Evolutionary conservation across 1,140 invertebrate genomes (phyloP).

Genomic region (Stenopsyche tienmushanensis): DNA sequence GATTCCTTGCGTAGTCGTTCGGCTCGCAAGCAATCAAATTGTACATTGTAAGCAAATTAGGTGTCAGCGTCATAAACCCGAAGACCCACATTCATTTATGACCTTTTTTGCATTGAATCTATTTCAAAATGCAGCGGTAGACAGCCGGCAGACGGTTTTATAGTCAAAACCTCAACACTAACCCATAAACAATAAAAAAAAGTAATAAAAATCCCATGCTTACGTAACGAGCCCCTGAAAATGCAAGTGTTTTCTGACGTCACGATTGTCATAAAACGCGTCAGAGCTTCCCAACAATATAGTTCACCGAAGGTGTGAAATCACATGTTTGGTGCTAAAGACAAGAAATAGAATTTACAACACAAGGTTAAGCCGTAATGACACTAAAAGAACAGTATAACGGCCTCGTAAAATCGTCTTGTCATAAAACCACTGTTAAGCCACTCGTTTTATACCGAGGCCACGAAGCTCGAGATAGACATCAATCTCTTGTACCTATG

Average conservation of each 20-base stretch:
- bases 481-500: slow-evolving; percentile 23
- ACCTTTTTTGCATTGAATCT: slow-evolving; percentile 4
- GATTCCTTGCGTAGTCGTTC: too few species aligned
- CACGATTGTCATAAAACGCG: slow-evolving; percentile 35
- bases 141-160: slow-evolving; percentile 40
- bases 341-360: slow-evolving; percentile 34
- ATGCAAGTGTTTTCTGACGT: slow-evolving; percentile 41
- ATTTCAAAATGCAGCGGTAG: slow-evolving; percentile 23
- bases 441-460: slow-evolving; percentile 10
- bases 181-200: slow-evolving; percentile 42
- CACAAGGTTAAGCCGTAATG: slow-evolving; percentile 40
- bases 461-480: slow-evolving; percentile 8
- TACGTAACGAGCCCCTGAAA: slow-evolving; percentile 40
- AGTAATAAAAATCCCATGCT: slow-evolving; percentile 38
- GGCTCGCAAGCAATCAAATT: too few species aligned
- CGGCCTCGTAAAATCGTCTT: slow-evolving; percentile 40
- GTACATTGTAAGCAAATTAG: too few species aligned
- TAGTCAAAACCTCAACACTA: slow-evolving; percentile 37
- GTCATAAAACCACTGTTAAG: slow-evolving; percentile 38
- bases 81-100: slow-evolving; percentile 15
- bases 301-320: slow-evolving; percentile 22
- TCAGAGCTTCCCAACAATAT: slow-evolving; percentile 20
- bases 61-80: slow-evolving; percentile 14
- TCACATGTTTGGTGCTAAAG: slow-evolving; percentile 25
- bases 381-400: slow-evolving; percentile 39